Evolutionary conservation across 2,888 invertebrate genomes (phyloP).

Genomic region (Lasioglossum marginatum): DNA sequence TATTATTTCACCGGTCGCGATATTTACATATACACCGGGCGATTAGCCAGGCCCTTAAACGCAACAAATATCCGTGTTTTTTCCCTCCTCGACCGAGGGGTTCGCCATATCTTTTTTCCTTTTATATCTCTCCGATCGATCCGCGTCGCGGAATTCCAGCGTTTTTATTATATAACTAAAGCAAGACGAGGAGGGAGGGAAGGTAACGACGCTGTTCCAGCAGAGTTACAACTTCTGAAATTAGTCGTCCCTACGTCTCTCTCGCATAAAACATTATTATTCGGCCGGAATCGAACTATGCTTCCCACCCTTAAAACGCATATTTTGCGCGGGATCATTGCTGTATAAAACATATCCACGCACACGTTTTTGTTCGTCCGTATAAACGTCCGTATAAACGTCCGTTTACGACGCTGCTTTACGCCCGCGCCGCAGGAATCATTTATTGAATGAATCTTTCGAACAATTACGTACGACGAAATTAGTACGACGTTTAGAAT

Average conservation of each 20-base stretch:
- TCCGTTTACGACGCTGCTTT: neutral
- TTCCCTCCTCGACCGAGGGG: neutral
- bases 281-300: slow-evolving; percentile 2
- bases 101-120: neutral
- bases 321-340: neutral
- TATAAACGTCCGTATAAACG: neutral
- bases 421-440: neutral
- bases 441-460: neutral
- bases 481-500: neutral
- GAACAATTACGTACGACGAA: neutral
- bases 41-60: slow-evolving; percentile 33
- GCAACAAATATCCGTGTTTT: slow-evolving; percentile 20
- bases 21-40: slow-evolving; percentile 46
- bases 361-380: neutral
- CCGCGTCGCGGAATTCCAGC: neutral
- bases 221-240: slow-evolving; percentile 11
- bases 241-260: neutral
- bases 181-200: neutral
- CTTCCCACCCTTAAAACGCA: neutral
- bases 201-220: neutral
- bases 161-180: neutral
- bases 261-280: neutral
- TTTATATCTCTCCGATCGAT: neutral
- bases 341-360: neutral
- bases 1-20: slow-evolving; percentile 36